Percentiles rank a stretch among this genome's conserved stretches.
Conservation (phyloP, 2,113 vertebrate genomes). For the Cyanocitta stelleri region DNA sequence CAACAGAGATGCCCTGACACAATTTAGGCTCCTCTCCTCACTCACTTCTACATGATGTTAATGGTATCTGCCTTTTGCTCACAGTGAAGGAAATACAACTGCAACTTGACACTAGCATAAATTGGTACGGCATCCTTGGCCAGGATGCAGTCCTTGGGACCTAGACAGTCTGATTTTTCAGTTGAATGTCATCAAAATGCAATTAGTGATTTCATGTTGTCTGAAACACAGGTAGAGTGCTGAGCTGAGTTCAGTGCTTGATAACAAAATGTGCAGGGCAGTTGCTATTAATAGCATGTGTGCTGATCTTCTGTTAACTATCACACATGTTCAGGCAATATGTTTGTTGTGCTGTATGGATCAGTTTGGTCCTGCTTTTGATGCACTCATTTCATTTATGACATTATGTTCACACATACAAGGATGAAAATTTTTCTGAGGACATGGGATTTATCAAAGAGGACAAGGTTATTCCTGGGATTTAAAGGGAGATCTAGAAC, state of each 20-base stretch:
- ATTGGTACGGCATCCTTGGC: background rate
- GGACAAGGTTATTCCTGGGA: background rate
- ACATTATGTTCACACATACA: fast-evolving
- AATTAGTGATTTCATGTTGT: background rate
- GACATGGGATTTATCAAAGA: background rate
- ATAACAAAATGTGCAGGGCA: background rate
- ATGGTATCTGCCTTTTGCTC: background rate
- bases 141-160: background rate
- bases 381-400: background rate
- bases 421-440: background rate
- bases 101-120: background rate
- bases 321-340: background rate
- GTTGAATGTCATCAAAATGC: background rate
- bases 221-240: background rate
- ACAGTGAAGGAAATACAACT: background rate
- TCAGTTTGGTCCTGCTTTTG: background rate
- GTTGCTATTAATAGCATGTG: background rate
- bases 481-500: background rate
- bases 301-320: background rate
- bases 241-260: background rate
- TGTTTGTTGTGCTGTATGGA: background rate
- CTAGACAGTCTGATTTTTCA: background rate
- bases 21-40: background rate
- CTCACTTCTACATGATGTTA: background rate
- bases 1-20: background rate